Conservation (phyloP, 1,140 invertebrate genomes). For the Lepidurus couesii region DNA sequence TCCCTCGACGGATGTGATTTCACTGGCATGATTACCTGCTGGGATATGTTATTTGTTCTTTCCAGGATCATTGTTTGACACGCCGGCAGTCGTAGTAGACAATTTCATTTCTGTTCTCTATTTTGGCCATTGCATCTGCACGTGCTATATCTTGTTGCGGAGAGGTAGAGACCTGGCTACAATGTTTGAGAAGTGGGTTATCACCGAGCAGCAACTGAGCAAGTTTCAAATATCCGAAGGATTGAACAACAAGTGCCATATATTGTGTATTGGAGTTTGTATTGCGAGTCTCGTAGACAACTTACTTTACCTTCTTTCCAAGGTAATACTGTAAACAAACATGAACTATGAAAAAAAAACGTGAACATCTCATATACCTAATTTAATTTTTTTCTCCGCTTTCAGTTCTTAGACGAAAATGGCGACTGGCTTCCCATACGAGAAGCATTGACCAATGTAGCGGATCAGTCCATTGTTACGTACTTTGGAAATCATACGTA, state of each 20-base stretch:
- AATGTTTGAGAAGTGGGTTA: conserved; percentile 8
- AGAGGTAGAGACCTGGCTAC: background rate
- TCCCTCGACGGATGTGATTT: no score
- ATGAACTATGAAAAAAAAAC: background rate
- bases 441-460: background rate
- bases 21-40: no score
- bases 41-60: background rate
- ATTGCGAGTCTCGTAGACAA: background rate
- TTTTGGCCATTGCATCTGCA: background rate
- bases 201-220: background rate
- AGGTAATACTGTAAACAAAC: background rate
- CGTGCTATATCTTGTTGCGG: background rate
- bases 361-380: background rate
- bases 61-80: background rate
- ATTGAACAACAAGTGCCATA: background rate
- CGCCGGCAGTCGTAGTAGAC: background rate
- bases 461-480: background rate
- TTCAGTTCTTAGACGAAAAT: background rate
- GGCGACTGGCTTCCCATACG: background rate
- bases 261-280: background rate
- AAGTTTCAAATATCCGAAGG: background rate
- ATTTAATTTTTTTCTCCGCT: background rate
- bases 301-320: background rate
- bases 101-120: background rate
- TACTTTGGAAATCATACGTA: conserved; percentile 31